Evolutionary conservation across 2,797 vertebrate genomes (phyloP).

Genomic region (Syngnathus acus): DNA sequence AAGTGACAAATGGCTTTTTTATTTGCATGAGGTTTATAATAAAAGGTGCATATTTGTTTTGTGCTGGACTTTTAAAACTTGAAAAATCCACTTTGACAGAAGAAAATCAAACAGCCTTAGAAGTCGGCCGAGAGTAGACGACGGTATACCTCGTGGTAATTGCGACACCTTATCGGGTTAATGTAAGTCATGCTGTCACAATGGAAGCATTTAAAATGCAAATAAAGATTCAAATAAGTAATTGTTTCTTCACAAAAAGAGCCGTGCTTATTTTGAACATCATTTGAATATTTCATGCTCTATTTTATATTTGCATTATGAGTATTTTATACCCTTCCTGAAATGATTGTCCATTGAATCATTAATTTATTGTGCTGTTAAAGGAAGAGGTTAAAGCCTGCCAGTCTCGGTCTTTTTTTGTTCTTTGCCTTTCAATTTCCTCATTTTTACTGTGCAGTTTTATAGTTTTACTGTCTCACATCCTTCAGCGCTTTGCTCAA

Average conservation of each 20-base stretch:
- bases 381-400: background rate
- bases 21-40: background rate
- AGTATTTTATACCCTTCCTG: background rate
- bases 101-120: background rate
- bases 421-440: constrained; percentile 1
- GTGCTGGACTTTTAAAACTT: background rate
- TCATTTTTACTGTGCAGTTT: background rate
- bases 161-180: background rate
- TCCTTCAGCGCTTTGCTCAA: background rate
- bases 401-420: background rate
- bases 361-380: background rate
- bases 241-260: background rate
- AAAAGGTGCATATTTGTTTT: background rate
- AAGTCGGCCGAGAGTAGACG: background rate
- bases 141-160: background rate
- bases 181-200: background rate
- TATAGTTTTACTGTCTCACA: background rate
- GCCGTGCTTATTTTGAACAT: background rate
- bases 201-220: background rate
- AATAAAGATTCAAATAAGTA: background rate
- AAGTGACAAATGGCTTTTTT: background rate
- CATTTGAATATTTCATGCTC: background rate
- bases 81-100: background rate
- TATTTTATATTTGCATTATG: background rate
- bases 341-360: background rate